Conservation (phyloP, 2,113 vertebrate species). For the Elephas maximus region DNA sequence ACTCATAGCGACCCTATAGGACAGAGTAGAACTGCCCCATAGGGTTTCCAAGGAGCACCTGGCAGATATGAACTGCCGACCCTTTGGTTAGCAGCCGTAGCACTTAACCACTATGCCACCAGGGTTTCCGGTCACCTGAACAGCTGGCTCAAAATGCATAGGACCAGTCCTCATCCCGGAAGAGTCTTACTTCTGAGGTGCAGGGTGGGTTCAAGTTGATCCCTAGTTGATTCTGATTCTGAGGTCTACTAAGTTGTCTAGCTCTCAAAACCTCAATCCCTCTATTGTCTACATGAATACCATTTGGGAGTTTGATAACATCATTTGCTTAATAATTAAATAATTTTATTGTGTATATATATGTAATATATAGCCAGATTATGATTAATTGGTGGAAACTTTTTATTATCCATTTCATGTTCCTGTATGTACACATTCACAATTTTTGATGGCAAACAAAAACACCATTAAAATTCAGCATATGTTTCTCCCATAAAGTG, state of each 20-base stretch:
- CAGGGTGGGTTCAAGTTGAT: neutral
- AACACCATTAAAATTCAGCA: conserved; percentile 86
- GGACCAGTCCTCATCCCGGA: neutral
- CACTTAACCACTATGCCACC: too few relatives aligned
- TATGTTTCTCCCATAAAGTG: conserved; percentile 78
- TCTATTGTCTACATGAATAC: neutral
- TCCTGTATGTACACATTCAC: neutral
- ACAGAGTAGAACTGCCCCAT: too few relatives aligned
- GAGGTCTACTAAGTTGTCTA: neutral
- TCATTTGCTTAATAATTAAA: conserved; percentile 24
- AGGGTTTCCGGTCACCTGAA: neutral
- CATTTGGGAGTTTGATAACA: neutral
- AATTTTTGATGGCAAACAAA: conserved; percentile 78
- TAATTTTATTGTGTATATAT: neutral
- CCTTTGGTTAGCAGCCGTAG: too few relatives aligned
- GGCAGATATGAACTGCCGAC: too few relatives aligned
- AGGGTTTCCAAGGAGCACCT: too few relatives aligned
- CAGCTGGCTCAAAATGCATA: neutral
- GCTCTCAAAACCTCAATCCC: neutral
- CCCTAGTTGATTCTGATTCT: neutral
- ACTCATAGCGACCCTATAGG: too few relatives aligned
- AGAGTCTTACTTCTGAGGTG: neutral
- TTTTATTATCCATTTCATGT: neutral
- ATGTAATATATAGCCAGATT: neutral
- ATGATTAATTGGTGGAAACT: neutral